Conservation (phyloP, 2,113 vertebrate genomes). For the Hymenochirus boettgeri region DNA sequence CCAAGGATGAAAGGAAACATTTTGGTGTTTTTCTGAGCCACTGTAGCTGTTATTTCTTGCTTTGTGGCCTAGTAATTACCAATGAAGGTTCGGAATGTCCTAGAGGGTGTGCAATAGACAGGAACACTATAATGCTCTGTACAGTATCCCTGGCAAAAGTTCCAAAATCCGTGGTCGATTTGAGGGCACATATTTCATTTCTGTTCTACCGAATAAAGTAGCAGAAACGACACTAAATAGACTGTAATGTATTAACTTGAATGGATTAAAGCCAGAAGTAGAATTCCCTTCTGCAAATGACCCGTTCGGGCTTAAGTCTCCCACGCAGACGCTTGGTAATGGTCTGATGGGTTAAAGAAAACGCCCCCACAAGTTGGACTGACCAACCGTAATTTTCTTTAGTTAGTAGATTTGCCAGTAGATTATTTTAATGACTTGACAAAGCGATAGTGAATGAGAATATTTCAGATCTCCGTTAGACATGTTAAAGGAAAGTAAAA, state of each 20-base stretch:
- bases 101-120: conserved; percentile 45
- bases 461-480: too few relatives aligned
- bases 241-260: conserved; percentile 28
- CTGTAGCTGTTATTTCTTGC: conserved; percentile 16
- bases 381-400: too few relatives aligned
- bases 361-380: too few relatives aligned
- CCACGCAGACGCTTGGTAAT: not conserved
- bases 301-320: not conserved
- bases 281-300: not conserved
- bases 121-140: conserved; percentile 44
- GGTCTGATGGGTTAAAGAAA: too few relatives aligned
- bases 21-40: too few relatives aligned
- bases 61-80: conserved; percentile 51
- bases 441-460: too few relatives aligned
- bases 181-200: not conserved
- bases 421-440: too few relatives aligned
- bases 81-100: conserved; percentile 42
- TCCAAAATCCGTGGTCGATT: not conserved
- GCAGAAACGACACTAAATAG: conserved; percentile 3
- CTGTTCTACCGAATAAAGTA: conserved; percentile 22
- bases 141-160: conserved; percentile 36
- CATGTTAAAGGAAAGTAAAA: too few relatives aligned
- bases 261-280: conserved; percentile 20
- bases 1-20: too few relatives aligned
- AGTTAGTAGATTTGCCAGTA: too few relatives aligned